Conservation (phyloP, 2,888 invertebrate genomes). For the Thera obeliscata region DNA sequence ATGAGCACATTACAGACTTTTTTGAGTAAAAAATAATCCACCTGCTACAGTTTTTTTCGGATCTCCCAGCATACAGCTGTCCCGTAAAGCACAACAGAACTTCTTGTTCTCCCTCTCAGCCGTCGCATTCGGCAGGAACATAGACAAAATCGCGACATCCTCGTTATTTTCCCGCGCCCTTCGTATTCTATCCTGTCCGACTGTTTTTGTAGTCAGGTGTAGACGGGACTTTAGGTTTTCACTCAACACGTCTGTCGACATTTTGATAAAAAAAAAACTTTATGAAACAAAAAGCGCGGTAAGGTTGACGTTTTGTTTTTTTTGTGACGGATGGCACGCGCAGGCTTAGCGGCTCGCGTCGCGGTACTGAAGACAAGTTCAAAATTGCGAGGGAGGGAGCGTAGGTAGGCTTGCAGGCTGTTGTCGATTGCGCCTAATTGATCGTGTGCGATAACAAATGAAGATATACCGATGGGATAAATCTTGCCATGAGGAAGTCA, state of each 20-base stretch:
- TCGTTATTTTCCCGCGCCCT: slow-evolving; percentile 93
- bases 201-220: slow-evolving; percentile 90
- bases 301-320: slow-evolving; percentile 51
- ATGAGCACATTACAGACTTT: no score
- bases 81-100: slow-evolving; percentile 91
- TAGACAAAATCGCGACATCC: slow-evolving; percentile 94
- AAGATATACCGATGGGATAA: slow-evolving; percentile 41
- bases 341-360: slow-evolving; percentile 77
- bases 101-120: slow-evolving; percentile 88
- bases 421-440: slow-evolving; percentile 73
- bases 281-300: slow-evolving; percentile 52
- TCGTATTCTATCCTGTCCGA: slow-evolving; percentile 92
- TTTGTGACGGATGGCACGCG: slow-evolving; percentile 39
- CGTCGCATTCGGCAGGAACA: slow-evolving; percentile 89
- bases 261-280: slow-evolving; percentile 58
- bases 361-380: slow-evolving; percentile 60
- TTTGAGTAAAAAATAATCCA: slow-evolving; percentile 54
- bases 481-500: slow-evolving; percentile 45
- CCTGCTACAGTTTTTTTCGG: slow-evolving; percentile 91
- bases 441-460: slow-evolving; percentile 64
- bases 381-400: slow-evolving; percentile 47
- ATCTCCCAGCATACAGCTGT: slow-evolving; percentile 91
- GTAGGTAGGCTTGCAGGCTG: slow-evolving; percentile 63
- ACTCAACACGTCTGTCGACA: slow-evolving; percentile 91
- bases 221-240: slow-evolving; percentile 90